These are phyloP conservation scores for Ypsolopha scabrella DNA, from an alignment of 2,888 invertebrate genomes.

Conservation along the genomic window DNA sequence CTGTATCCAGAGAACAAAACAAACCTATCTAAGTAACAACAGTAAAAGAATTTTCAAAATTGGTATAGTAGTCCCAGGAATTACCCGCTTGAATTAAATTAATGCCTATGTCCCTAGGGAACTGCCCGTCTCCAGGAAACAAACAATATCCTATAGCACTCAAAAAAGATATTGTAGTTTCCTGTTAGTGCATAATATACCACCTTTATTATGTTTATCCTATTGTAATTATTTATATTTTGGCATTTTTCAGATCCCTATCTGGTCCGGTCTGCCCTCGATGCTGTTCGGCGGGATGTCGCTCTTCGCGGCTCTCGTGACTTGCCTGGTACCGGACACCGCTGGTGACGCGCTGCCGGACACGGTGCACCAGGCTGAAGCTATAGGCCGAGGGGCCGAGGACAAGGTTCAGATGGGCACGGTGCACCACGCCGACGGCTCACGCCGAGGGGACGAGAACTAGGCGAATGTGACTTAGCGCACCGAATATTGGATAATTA, in stretches of 20 bases:
- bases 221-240: background rate
- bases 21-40: too few species aligned
- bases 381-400: slow-evolving; percentile 19
- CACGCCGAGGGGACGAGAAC: background rate
- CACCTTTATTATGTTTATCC: background rate
- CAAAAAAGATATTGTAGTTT: too few species aligned
- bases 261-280: slow-evolving; percentile 47
- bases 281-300: slow-evolving; percentile 37
- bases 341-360: slow-evolving; percentile 39
- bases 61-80: too few species aligned
- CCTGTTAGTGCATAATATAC: background rate
- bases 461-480: background rate
- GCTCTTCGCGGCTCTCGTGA: slow-evolving; percentile 34
- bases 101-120: too few species aligned
- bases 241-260: slow-evolving; percentile 27
- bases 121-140: too few species aligned
- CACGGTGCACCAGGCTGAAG: slow-evolving; percentile 42
- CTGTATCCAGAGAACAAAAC: too few species aligned
- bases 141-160: too few species aligned
- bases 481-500: too few species aligned
- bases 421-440: too few species aligned
- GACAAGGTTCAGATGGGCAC: too few species aligned
- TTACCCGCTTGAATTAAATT: too few species aligned
- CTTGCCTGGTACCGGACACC: slow-evolving; percentile 41
- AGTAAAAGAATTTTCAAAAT: too few species aligned